phyloP scores from a whole-genome alignment of 2,797 vertebrate species.

The Pantherophis alleghaniensis region DNA sequence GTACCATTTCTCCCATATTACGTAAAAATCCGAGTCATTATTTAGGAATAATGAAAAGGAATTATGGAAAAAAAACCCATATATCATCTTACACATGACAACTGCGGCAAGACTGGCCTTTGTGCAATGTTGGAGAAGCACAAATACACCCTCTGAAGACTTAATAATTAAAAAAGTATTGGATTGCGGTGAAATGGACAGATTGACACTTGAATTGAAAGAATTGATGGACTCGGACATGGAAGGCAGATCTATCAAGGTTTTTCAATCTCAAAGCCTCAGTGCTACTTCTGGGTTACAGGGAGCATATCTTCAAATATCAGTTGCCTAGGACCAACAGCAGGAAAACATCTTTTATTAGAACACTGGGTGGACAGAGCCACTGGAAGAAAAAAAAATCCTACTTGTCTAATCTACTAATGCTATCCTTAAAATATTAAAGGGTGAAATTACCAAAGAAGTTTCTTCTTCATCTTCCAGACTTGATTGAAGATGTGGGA shows the following conservation, averaged over 20 bases:
- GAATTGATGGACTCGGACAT: no score
- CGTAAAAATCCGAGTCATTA: no score
- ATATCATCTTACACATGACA: no score
- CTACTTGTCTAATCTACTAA: neutral
- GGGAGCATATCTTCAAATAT: neutral
- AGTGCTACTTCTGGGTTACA: neutral
- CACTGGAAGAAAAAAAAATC: neutral
- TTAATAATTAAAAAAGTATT: no score
- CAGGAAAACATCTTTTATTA: neutral
- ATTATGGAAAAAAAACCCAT: no score
- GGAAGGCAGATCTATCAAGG: neutral
- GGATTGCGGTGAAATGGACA: no score
- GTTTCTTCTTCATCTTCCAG: neutral
- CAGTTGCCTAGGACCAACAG: neutral
- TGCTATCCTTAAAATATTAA: neutral
- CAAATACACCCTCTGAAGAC: no score
- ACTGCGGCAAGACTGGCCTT: no score
- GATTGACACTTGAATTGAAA: no score
- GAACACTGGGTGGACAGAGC: neutral
- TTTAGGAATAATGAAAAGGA: no score
- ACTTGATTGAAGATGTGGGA: neutral
- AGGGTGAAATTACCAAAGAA: neutral
- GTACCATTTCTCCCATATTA: no score
- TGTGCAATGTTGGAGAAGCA: no score
- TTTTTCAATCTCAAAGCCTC: neutral